Evolutionary conservation across 2,888 invertebrate genomes (phyloP), one percentile per base, ranked within the genome.

Genomic region (Lissonota sp.): DNA sequence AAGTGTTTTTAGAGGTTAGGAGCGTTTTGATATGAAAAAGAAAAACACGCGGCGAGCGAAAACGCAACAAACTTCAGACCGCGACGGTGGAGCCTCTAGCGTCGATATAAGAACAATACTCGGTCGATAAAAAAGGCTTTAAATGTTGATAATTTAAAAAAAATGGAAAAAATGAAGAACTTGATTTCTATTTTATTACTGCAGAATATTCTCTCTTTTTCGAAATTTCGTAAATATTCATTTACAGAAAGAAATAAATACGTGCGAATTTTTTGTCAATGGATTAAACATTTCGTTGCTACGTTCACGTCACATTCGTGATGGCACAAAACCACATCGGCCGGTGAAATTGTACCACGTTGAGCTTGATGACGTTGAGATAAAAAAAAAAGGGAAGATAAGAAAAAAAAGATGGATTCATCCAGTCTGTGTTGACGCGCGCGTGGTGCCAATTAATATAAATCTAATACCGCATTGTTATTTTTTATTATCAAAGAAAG

Each of bases 271-370:
- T 26, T 26, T 26, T 26, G 1, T 26, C 26, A 26, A 26, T 26
- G 26, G 26, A 2, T 26, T 26, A 3, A 26, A 26, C 26, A 26
- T 26, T 26, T 26, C 26, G 26, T 26, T 26, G 26, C 26, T 26
- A 26, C 26, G 26, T 26, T 26, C 26, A 26, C 26, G 26, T 1
- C 26, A 26, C 26, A 26, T 26, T 26, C 26, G 26, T 26, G 26
- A 26, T 26, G 26, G 26, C 26, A 26, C 26, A 26, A 26, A n/a
- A n/a, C 16, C 55, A 39, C 63, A 49, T 66, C 64, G 63, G 69
- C 70, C 76, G 80, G 80, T 77, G 77, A 77, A 72, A 80, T 63
- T 70, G 39, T 78, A 78, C 70, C 78, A 78, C 81, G 81, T 81
- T 81, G 73, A 69, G 53, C 37, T 78, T 78, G 81, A 74, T 78